phyloP scores from a whole-genome alignment of 2,888 invertebrate genomes.

The Troides helena region DNA sequence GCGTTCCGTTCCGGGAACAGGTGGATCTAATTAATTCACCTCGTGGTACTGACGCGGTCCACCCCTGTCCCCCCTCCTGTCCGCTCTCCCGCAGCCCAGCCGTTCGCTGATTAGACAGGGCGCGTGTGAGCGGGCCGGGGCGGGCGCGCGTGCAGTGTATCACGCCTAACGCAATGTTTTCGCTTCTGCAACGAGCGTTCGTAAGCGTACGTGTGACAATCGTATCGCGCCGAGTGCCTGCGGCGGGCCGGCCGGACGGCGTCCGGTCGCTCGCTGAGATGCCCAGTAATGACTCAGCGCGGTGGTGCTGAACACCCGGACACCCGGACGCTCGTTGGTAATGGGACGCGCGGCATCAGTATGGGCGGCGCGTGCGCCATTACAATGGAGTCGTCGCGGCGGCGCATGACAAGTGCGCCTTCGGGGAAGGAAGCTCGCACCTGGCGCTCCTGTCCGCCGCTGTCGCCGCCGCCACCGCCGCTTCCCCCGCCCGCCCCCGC shows the following conservation, averaged over 20 bases:
- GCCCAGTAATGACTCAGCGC: too few relatives aligned
- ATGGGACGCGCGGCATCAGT: slow-evolving; percentile 41
- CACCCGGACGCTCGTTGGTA: slow-evolving; percentile 31
- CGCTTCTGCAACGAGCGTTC: too few relatives aligned
- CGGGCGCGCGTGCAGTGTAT: too few relatives aligned
- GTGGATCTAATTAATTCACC: slow-evolving; percentile 26
- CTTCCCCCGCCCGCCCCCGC: neutral
- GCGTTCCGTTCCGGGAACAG: slow-evolving; percentile 29
- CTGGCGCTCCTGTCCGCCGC: slow-evolving; percentile 33
- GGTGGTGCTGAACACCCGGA: too few relatives aligned
- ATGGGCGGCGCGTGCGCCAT: slow-evolving; percentile 43
- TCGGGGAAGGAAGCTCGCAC: slow-evolving; percentile 65
- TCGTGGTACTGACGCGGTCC: neutral
- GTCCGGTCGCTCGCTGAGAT: too few relatives aligned
- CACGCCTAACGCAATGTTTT: too few relatives aligned
- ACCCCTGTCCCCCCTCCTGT: neutral
- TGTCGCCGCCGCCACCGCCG: slow-evolving; percentile 31
- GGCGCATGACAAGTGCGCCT: slow-evolving; percentile 37
- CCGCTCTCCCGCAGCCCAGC: neutral
- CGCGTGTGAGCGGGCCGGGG: too few relatives aligned
- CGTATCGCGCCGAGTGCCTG: too few relatives aligned
- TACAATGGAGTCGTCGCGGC: slow-evolving; percentile 45
- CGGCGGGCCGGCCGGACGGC: too few relatives aligned
- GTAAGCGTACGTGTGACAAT: too few relatives aligned
- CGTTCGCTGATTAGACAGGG: neutral